Evolutionary conservation across 2,888 invertebrate species (phyloP), one percentile per base, ranked within the genome.

Genomic region (Mesochorus sp.): DNA sequence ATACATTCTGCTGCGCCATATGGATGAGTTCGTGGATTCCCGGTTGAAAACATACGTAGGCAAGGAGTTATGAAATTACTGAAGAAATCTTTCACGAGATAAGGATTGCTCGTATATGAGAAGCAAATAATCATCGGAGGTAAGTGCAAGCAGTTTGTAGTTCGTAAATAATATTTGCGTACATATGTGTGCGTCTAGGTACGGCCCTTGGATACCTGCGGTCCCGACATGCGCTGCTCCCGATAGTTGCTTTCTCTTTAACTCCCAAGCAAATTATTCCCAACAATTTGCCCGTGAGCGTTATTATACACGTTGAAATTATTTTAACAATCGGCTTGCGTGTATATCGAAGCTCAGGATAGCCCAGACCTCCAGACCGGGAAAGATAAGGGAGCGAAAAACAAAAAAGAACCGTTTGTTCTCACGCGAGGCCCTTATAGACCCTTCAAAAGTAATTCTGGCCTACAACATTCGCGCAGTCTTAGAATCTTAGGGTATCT

Each of bases 291-390:
- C 14, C 14, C 31, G n/a, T 17, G 51, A 12, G 21, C 64, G 61
- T 67, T 62, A 77, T 77, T 61, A 61, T 51, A 19, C 17, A 44
- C 28, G 28, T 47, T n/a, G 31, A 47, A 77, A 77, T 77, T 67
- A 72, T 72, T 72, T 67, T 62, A 61, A 67, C 76, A 77, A 77
- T 72, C 55, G 67, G 39, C 39, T 67, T 47, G 76, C 76, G 67
- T 77, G 76, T 26, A 39, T 39, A 61, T 71, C 64, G 61, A 28
- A 51, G 2, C 14, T 12, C 19, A 3, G 44, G 24, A 19, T 70
- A 57, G 31, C 53, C 24, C 28, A 51, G 28, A 51, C 19, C 49
- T 17, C 14, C 6, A 70, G n/a, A 19, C 19, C 51, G 12, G 26
- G 10, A 28, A 61, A 51, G 47, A 26, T n/a, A 70, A 6, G 14